phyloP scores from a whole-genome alignment of 2,797 vertebrate species.

The Circus cinereus region DNA sequence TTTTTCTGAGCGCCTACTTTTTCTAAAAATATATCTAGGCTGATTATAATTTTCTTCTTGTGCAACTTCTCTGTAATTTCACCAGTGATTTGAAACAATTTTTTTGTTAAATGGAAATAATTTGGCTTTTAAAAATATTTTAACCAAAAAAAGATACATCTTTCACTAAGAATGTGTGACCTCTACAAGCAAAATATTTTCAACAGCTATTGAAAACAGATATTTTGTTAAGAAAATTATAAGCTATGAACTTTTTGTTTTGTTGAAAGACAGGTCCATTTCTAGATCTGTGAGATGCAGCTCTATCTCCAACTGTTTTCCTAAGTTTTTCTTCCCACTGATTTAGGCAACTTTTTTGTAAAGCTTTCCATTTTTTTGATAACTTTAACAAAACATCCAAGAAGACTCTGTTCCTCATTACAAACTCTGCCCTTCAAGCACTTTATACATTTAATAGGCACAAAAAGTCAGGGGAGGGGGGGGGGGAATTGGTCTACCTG shows the following conservation, averaged over 20 bases:
- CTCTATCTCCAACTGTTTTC: not conserved
- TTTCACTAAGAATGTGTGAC: slow-evolving; percentile 12
- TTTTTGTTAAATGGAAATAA: not conserved
- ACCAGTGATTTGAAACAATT: not conserved
- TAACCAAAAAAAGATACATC: not conserved
- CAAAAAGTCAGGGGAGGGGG: not conserved
- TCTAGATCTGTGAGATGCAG: not conserved
- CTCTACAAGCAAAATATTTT: slow-evolving; percentile 17
- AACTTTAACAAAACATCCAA: not conserved
- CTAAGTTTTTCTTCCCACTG: not conserved
- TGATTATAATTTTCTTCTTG: not conserved
- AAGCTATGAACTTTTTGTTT: not conserved
- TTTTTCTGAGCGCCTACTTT: not conserved
- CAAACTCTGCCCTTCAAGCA: not conserved
- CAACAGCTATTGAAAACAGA: slow-evolving; percentile 27
- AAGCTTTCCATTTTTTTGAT: not conserved
- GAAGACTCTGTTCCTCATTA: not conserved
- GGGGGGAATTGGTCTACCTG: not conserved
- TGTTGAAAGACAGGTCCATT: not conserved
- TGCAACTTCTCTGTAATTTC: not conserved
- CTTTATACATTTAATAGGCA: not conserved
- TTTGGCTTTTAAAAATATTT: not conserved
- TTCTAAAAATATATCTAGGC: not conserved
- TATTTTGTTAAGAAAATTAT: not conserved
- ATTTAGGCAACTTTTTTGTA: not conserved